These are phyloP conservation scores for Esox masquinongy DNA, from an alignment of 2,797 vertebrate species.

Conservation along the genomic window DNA sequence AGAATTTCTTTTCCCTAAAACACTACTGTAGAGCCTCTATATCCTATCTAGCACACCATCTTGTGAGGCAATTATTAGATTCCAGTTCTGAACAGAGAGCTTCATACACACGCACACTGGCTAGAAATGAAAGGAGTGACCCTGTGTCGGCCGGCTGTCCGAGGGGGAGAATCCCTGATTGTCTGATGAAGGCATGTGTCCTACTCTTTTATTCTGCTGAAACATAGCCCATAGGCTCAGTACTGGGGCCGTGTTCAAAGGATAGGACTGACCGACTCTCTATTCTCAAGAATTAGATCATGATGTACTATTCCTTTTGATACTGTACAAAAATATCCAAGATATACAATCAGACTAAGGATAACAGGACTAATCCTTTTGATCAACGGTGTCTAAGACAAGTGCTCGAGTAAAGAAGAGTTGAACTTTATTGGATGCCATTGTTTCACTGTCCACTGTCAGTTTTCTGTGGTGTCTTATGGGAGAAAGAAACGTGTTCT, in stretches of 20 bases:
- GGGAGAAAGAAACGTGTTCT: not conserved
- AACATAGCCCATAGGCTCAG: not conserved
- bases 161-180: not conserved
- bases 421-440: not conserved
- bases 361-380: not conserved
- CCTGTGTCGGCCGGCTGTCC: not conserved
- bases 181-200: constrained; percentile 4
- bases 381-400: not conserved
- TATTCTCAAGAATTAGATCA: not conserved
- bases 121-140: not conserved
- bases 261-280: not conserved
- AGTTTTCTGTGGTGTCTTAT: not conserved
- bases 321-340: not conserved
- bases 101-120: not conserved
- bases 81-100: not conserved
- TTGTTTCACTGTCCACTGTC: not conserved
- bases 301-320: not conserved
- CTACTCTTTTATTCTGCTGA: not conserved
- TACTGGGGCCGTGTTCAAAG: not conserved
- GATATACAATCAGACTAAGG: not conserved
- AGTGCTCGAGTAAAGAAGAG: not conserved
- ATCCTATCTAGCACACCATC: not conserved
- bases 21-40: not conserved
- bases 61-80: constrained; percentile 2
- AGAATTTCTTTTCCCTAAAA: not conserved